Conservation (phyloP, 2,113 vertebrate genomes). For the Picathartes gymnocephalus region DNA sequence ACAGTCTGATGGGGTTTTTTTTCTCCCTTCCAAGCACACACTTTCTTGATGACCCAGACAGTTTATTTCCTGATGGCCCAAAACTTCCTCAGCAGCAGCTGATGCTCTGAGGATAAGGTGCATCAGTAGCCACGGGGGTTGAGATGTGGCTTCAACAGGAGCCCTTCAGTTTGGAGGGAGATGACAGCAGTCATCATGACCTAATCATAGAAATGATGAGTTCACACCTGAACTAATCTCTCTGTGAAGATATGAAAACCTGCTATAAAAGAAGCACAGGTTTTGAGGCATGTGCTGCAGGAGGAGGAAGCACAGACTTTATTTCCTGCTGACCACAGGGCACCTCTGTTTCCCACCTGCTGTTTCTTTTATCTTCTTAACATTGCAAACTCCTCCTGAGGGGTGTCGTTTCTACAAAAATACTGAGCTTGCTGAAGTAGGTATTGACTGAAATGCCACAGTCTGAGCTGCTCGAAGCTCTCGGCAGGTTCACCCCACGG, state of each 20-base stretch:
- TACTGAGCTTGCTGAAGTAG: background rate
- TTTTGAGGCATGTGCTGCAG: background rate
- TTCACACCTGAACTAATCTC: background rate
- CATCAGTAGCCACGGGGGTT: background rate
- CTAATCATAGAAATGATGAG: background rate
- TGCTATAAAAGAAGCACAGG: background rate
- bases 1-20: background rate
- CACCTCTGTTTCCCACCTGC: background rate
- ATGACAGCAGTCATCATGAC: background rate
- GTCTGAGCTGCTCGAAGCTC: conserved; percentile 11
- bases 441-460: conserved; percentile 22
- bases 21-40: background rate
- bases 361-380: background rate
- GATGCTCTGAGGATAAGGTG: background rate
- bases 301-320: background rate
- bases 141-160: background rate
- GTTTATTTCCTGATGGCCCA: background rate
- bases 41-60: background rate
- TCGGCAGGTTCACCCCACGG: no score
- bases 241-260: background rate
- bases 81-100: background rate
- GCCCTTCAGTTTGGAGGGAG: background rate
- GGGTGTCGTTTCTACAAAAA: background rate
- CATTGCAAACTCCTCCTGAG: background rate
- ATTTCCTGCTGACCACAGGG: background rate